Evolutionary conservation across 2,888 invertebrate species (phyloP).

Genomic region (Allygus modestus): DNA sequence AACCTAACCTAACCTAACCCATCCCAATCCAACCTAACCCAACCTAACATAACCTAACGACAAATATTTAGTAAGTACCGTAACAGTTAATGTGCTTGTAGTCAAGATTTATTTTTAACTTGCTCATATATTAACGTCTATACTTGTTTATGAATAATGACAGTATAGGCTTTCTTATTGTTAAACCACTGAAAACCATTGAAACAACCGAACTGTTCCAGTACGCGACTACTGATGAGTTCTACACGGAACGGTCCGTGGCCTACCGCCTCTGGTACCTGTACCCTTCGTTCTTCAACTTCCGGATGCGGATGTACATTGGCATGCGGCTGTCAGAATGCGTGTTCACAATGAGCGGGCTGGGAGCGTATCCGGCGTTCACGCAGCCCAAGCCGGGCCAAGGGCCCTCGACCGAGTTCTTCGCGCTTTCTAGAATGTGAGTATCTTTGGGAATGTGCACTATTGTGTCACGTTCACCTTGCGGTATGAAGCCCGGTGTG

Average conservation of each 20-base stretch:
- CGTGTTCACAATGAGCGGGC: conserved; percentile 93
- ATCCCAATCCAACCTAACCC: too few relatives aligned
- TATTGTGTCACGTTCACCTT: background rate
- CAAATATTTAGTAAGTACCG: too few relatives aligned
- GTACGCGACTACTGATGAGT: conserved; percentile 90
- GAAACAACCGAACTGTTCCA: too few relatives aligned
- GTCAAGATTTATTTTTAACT: too few relatives aligned
- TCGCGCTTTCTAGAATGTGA: conserved; percentile 80
- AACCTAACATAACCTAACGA: too few relatives aligned
- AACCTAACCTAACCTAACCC: too few relatives aligned
- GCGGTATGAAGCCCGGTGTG: too few relatives aligned
- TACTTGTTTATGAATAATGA: too few relatives aligned
- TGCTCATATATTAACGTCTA: too few relatives aligned
- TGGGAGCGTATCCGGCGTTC: conserved; percentile 93
- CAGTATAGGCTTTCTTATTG: too few relatives aligned
- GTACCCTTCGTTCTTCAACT: conserved; percentile 91
- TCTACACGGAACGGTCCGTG: conserved; percentile 83
- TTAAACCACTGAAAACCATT: too few relatives aligned
- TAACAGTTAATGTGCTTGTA: too few relatives aligned
- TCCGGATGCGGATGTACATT: conserved; percentile 93
- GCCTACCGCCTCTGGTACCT: conserved; percentile 90
- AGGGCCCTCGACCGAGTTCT: conserved; percentile 88
- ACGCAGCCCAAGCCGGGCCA: conserved; percentile 87
- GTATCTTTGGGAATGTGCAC: conserved; percentile 66
- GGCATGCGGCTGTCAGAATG: conserved; percentile 95